Evolutionary conservation across 2,888 invertebrate genomes (phyloP), one percentile per base, ranked within the genome.

Genomic region (Griposia aprilina): DNA sequence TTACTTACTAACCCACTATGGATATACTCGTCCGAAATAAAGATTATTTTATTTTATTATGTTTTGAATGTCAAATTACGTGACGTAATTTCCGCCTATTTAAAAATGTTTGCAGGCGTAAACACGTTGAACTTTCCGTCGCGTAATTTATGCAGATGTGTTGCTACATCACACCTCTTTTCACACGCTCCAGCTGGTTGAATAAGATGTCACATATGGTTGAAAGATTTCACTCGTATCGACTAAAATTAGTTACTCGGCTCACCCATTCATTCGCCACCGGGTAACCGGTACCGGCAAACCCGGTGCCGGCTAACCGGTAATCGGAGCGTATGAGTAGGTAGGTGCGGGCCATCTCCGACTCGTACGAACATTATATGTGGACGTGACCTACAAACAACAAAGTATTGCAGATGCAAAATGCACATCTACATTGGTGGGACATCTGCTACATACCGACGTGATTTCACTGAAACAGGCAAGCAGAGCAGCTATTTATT

Each of bases 401-500:
- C 30, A 55, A 36, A 63, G 52, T 76, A 63, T 30, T 15, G 30
- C 63, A n/a, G 7, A 52, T 59, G 26, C 41, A 62, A 45, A 30
- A 30, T 63, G 30, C 10, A 63, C 76, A 62, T 36, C 50, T 50
- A 41, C 48, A 26, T 50, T 6, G 41, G 30, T 11, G 30, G 5
- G 17, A 13, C 77, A 52, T 41, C 41, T 75, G 60, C 26, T 60
- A 10, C 50, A 23, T 23, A 41, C 7, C 26, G 30, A 77, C 60
- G 78, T 62, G 78, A 62, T 17, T n/a, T 3, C 23, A 30, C 45
- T 78, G 41, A 23, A 30, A 50, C n/a, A n/a, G 41, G 17, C n/a
- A 60, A 60, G 26, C 23, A 76, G 17, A 77, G 2, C 11, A 41
- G 23, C 23, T 41, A 36, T 59, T 48, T 74, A n/a, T 6, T 45